These are phyloP conservation scores for Gadus chalcogrammus DNA, from an alignment of 2,113 vertebrate species.

Conservation along the genomic window DNA sequence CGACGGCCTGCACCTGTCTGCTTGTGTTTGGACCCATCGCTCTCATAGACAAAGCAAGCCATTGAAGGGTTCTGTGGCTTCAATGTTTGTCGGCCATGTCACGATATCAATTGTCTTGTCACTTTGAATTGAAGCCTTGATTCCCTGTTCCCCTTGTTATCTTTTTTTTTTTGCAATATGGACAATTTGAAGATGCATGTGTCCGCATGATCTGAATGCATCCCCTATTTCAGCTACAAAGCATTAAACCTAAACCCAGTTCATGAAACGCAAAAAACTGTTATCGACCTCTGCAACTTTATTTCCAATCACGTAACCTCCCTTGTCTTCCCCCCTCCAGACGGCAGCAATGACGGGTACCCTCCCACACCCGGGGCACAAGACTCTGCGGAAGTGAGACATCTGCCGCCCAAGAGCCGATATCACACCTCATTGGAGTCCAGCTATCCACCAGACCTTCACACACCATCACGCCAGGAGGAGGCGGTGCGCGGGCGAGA, in stretches of 20 bases:
- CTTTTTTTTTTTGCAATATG: conserved; percentile 7
- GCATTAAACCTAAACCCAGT: neutral
- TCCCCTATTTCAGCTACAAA: neutral
- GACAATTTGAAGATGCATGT: conserved; percentile 27
- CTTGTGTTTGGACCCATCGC: conserved; percentile 49
- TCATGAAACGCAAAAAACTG: neutral
- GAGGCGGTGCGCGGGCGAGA: conserved; percentile 80
- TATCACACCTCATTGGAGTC: conserved; percentile 89
- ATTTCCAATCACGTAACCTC: conserved; percentile 2
- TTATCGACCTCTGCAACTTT: neutral
- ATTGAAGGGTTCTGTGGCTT: conserved; percentile 32
- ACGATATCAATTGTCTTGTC: neutral
- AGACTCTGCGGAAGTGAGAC: conserved; percentile 96
- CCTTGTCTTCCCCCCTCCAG: conserved; percentile 72
- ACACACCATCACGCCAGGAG: conserved; percentile 90
- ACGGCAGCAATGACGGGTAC: conserved; percentile 94
- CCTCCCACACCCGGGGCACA: conserved; percentile 90
- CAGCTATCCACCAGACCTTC: conserved; percentile 94
- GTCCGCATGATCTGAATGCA: conserved; percentile 47
- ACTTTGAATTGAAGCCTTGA: neutral
- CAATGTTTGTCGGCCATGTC: conserved; percentile 21
- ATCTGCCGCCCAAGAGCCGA: conserved; percentile 75
- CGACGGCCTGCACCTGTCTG: conserved; percentile 41
- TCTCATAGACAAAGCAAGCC: conserved; percentile 22
- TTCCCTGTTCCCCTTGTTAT: neutral